phyloP scores from a whole-genome alignment of 2,113 vertebrate species.

The Paramormyrops kingsleyae region DNA sequence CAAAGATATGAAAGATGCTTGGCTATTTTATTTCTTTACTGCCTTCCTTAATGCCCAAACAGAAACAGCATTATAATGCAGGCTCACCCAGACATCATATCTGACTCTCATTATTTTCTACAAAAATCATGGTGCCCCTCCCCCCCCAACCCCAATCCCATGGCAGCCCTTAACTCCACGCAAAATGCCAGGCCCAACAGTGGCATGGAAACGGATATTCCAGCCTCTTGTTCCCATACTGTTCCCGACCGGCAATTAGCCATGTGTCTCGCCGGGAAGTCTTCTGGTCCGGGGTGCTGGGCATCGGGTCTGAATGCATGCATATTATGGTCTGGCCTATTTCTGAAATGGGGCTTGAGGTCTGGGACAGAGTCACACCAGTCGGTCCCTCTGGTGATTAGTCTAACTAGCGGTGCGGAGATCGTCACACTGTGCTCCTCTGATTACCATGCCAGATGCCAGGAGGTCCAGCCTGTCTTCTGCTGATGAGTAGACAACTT shows the following conservation, averaged over 20 bases:
- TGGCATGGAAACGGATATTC: not conserved
- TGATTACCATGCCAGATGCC: not conserved
- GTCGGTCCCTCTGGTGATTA: slow-evolving; percentile 20
- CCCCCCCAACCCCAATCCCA: not conserved
- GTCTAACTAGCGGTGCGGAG: not conserved
- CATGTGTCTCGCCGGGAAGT: slow-evolving; percentile 14
- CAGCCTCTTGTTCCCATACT: not conserved
- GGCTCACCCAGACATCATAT: not conserved
- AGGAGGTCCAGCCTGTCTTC: not conserved
- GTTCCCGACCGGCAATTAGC: slow-evolving; percentile 27
- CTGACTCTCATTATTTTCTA: too few species aligned
- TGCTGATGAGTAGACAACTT: not conserved
- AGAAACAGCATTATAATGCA: slow-evolving; percentile 1
- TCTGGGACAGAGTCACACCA: not conserved
- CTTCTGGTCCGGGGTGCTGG: slow-evolving; percentile 18
- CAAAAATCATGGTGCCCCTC: not conserved
- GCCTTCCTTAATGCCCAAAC: not conserved
- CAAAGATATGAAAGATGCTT: not conserved
- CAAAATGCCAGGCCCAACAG: not conserved
- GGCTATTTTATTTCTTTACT: not conserved
- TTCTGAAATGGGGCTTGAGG: not conserved
- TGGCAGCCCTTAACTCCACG: not conserved
- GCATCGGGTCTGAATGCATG: slow-evolving; percentile 17
- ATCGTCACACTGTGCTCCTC: not conserved
- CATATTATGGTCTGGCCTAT: slow-evolving; percentile 7